Evolutionary conservation across 2,888 invertebrate genomes (phyloP).

Genomic region (Drosophila mimetica): DNA sequence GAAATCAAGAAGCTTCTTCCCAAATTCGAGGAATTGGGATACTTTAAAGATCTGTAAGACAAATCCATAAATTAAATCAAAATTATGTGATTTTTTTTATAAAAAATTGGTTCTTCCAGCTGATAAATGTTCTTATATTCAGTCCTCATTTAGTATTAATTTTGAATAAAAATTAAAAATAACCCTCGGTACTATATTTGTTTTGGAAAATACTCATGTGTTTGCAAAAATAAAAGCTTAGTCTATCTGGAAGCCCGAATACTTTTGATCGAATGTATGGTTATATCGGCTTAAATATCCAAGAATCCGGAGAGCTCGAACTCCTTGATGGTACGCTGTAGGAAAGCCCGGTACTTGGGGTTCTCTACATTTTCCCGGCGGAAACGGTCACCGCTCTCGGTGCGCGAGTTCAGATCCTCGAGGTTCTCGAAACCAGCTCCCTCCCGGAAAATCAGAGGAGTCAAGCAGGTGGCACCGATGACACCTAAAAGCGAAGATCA

Average conservation of each 20-base stretch:
- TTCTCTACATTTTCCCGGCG: constrained; percentile 82
- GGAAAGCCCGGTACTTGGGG: constrained; percentile 81
- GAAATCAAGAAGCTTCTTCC: constrained; percentile 12
- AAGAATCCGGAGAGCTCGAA: constrained; percentile 83
- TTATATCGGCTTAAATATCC: constrained; percentile 69
- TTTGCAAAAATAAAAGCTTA: background rate
- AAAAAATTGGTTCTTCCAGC: no score
- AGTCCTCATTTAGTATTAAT: no score
- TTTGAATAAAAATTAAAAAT: background rate
- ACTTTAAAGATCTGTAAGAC: constrained; percentile 15
- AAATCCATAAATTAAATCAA: no score
- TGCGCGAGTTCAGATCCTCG: constrained; percentile 78
- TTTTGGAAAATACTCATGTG: constrained; percentile 9
- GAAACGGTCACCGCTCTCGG: constrained; percentile 77
- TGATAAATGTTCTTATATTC: no score
- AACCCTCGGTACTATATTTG: constrained; percentile 10
- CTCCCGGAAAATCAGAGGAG: constrained; percentile 83
- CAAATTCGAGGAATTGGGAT: constrained; percentile 20
- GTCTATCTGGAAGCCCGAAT: constrained; percentile 27
- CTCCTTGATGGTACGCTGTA: constrained; percentile 82
- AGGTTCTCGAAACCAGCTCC: constrained; percentile 74
- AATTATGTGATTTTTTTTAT: no score
- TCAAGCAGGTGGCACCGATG: constrained; percentile 83
- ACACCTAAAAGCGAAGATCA: constrained; percentile 67
- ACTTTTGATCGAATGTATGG: constrained; percentile 11